These are phyloP conservation scores for Bradynema listronoti DNA, from an alignment of 1,140 invertebrate species.

Conservation along the genomic window DNA sequence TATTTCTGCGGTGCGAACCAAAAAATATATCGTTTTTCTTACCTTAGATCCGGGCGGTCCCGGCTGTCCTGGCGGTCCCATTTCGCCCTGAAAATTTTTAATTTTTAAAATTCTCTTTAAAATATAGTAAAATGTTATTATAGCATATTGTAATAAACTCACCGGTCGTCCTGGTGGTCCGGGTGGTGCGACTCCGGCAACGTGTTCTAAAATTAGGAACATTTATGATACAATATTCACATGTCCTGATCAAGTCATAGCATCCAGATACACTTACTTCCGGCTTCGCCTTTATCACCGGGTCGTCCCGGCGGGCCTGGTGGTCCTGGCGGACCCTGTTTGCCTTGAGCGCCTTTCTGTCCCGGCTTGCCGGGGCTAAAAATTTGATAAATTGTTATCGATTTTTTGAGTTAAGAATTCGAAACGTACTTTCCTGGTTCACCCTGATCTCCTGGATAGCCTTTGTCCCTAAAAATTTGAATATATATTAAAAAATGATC, in stretches of 20 bases:
- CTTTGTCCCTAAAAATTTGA: constrained; percentile 41
- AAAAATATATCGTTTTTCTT: constrained; percentile 41
- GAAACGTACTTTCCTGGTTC: constrained; percentile 46
- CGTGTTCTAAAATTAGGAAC: constrained; percentile 30
- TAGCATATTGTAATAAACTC: constrained; percentile 69
- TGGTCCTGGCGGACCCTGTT: constrained; percentile 65
- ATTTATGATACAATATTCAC: too few species aligned
- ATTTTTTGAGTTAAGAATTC: too few species aligned
- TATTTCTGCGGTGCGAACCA: not conserved
- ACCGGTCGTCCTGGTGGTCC: constrained; percentile 73
- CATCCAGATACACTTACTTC: constrained; percentile 19
- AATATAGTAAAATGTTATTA: constrained; percentile 9
- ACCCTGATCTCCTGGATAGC: constrained; percentile 55
- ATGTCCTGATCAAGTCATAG: too few species aligned
- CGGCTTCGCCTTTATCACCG: constrained; percentile 63
- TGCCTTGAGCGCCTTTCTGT: constrained; percentile 35
- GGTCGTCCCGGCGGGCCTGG: constrained; percentile 69
- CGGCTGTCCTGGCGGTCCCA: constrained; percentile 70
- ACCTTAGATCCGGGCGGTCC: constrained; percentile 73
- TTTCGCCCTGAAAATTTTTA: constrained; percentile 66
- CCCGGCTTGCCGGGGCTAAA: constrained; percentile 44
- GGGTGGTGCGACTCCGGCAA: constrained; percentile 63
- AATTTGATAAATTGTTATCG: too few species aligned
- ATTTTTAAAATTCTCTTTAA: constrained; percentile 33
- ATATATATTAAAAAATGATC: not conserved